phyloP scores from a whole-genome alignment of 2,113 vertebrate species.

The Rhinoderma darwinii region DNA sequence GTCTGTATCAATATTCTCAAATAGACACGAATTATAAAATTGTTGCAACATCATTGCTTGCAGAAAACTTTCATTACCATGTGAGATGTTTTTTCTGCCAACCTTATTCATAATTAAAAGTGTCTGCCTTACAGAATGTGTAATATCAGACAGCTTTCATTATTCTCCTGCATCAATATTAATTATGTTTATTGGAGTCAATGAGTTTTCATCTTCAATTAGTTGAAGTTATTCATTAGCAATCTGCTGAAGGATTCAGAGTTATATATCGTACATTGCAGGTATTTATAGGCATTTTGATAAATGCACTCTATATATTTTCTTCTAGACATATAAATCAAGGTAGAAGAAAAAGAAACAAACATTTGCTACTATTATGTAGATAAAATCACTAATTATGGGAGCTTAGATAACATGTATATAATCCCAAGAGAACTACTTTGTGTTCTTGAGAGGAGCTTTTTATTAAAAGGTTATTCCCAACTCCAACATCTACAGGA shows the following conservation, averaged over 20 bases:
- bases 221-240: conserved; percentile 41
- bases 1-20: conserved; percentile 17
- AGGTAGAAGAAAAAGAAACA: neutral
- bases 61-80: conserved; percentile 41
- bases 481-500: too few relatives aligned
- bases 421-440: too few relatives aligned
- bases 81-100: conserved; percentile 14
- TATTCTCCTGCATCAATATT: conserved; percentile 44
- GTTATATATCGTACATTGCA: neutral
- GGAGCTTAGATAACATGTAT: too few relatives aligned
- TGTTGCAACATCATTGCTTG: conserved; percentile 37
- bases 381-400: neutral
- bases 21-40: conserved; percentile 15
- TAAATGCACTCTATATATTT: neutral
- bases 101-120: conserved; percentile 47
- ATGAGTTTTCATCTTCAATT: conserved; percentile 44
- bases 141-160: conserved; percentile 39
- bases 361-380: neutral
- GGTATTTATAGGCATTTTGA: neutral
- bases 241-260: conserved; percentile 24
- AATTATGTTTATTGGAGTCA: conserved; percentile 39
- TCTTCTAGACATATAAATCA: neutral
- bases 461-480: too few relatives aligned
- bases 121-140: conserved; percentile 38
- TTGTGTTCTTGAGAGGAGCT: too few relatives aligned